A percentile compares a stretch with the other conserved stretches of the same genome.
These are phyloP conservation scores for Epsilonema sp. DNA, from an alignment of 2,888 invertebrate species.

Conservation along the genomic window DNA sequence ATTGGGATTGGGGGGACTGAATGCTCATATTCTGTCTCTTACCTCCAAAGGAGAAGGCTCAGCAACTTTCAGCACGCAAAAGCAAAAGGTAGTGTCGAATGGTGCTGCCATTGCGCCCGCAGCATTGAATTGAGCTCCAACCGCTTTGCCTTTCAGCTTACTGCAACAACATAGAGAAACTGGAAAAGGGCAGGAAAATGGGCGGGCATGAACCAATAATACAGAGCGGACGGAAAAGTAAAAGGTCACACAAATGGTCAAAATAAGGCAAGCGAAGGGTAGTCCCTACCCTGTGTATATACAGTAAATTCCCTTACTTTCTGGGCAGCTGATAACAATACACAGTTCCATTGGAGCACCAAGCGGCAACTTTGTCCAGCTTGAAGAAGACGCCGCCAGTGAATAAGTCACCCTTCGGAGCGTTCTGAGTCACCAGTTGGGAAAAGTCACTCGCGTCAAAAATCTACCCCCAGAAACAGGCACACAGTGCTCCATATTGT, in stretches of 20 bases:
- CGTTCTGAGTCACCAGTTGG: slow-evolving; percentile 69
- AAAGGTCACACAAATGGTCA: too few relatives aligned
- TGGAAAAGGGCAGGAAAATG: slow-evolving; percentile 6
- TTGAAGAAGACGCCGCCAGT: slow-evolving; percentile 81
- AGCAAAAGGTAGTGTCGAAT: too few relatives aligned
- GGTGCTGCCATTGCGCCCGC: too few relatives aligned
- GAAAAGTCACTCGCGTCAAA: slow-evolving; percentile 80
- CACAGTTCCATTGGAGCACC: slow-evolving; percentile 87
- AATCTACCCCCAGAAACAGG: slow-evolving; percentile 43
- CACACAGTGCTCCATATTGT: too few relatives aligned
- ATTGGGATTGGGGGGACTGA: too few relatives aligned
- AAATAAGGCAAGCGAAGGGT: too few relatives aligned
- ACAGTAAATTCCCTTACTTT: slow-evolving; percentile 54
- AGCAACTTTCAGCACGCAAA: too few relatives aligned
- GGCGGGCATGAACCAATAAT: too few relatives aligned
- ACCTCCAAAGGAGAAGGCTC: too few relatives aligned
- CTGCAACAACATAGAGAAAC: slow-evolving; percentile 31
- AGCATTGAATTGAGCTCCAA: slow-evolving; percentile 40
- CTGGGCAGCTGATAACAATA: slow-evolving; percentile 84
- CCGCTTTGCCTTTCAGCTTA: slow-evolving; percentile 58
- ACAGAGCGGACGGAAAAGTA: too few relatives aligned
- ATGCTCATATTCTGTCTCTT: too few relatives aligned
- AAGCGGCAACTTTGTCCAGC: slow-evolving; percentile 72
- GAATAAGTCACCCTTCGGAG: slow-evolving; percentile 71
- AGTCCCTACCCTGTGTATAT: too few relatives aligned